Base-by-base conservation (phyloP, 2,888 invertebrate genomes). In the Sclerodermus sp. region DNA sequence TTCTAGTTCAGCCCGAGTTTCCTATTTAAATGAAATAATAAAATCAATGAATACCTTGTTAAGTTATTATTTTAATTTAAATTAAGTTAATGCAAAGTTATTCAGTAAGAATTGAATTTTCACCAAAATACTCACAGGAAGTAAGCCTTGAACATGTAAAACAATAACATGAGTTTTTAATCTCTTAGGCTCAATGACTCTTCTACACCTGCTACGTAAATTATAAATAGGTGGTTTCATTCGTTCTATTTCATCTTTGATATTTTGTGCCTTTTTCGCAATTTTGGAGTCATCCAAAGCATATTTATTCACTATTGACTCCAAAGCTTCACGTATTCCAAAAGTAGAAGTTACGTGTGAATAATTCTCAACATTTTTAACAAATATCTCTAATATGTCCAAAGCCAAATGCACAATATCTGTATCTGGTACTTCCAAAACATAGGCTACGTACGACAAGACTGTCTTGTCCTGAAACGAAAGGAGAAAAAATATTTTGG, bases 201-300 rank as follows among this genome's bases (percentile, higher is more conserved):
- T 66, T 42, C 77, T 63, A 48, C 77, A 77, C 29, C 77, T 67
- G 41, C 75, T 77, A n/a, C 75, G 69, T 37, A 77, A 64, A 60
- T 77, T 77, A 43, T 77, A 76, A 63, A 77, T 77, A 6, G 76
- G 77, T 15, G 77, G 77, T 57, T 77, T 77, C 73, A 77, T 77
- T 18, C 77, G 67, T 47, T 77, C 77, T 51, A 78, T 76, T 31
- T 74, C 70, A 50, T 77, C 69, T 37, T 72, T 76, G n/a, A 77
- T 62, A 40, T 60, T 53, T 39, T 76, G 73, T 0, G 77, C 77
- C 42, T 69, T 67, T 49, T 67, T 70, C 0, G 68, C 74, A 38
- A 77, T 55, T 49, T 76, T 68, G 30, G 73, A 69, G 42, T 76
- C 69, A 3, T 68, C 70, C 45, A 70, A 39, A 17, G 51, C 59